Conservation (phyloP, 2,797 vertebrate genomes). For the Hyperoplus immaculatus region DNA sequence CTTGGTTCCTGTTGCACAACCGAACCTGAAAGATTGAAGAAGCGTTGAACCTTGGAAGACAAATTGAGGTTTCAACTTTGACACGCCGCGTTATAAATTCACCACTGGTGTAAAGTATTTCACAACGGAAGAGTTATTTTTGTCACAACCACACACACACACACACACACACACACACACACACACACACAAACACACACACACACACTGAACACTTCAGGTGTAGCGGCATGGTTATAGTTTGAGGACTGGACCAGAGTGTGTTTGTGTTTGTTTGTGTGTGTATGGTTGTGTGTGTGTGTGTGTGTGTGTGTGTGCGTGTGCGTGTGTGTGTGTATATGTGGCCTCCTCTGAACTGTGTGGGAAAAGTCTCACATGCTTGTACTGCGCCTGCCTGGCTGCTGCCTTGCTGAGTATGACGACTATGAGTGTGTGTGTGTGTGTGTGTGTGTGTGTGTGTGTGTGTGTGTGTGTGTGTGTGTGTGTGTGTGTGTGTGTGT, state of each 20-base stretch:
- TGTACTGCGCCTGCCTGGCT: constrained; percentile 33
- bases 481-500: constrained; percentile 9
- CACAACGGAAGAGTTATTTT: constrained; percentile 40
- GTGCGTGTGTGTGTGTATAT: constrained; percentile 68
- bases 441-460: too few species aligned
- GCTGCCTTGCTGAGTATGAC: constrained; percentile 42
- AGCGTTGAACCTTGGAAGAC: constrained; percentile 22
- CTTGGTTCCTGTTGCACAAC: constrained; percentile 55
- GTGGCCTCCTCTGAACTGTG: constrained; percentile 62
- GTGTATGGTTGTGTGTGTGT: neutral
- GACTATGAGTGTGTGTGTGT: constrained; percentile 1
- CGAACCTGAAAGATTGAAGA: constrained; percentile 49
- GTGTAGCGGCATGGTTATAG: neutral
- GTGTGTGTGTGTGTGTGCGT: constrained; percentile 73
- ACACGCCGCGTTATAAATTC: constrained; percentile 55
- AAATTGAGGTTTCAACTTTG: constrained; percentile 57
- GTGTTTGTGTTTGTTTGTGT: constrained; percentile 54
- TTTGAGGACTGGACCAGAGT: constrained; percentile 31
- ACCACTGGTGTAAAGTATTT: constrained; percentile 48
- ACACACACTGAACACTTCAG: constrained; percentile 8
- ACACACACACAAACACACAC: constrained; percentile 2
- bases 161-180: constrained; percentile 1
- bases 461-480: too few species aligned
- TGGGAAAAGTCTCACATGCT: constrained; percentile 78
- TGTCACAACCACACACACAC: neutral